phyloP scores from a whole-genome alignment of 2,888 invertebrate genomes.

The Zaprionus lineosus region DNA sequence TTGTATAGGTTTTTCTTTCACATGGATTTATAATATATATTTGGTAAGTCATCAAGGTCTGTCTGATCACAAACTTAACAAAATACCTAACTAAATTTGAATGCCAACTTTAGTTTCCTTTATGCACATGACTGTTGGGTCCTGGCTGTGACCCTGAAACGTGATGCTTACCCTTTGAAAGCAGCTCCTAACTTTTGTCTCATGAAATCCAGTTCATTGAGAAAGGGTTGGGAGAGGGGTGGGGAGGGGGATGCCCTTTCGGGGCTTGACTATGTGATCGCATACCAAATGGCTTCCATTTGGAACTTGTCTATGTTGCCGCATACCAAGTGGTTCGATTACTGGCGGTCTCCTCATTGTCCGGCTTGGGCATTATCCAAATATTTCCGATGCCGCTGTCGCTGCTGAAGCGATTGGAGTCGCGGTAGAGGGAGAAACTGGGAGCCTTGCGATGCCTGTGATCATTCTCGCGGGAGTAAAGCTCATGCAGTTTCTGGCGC shows the following conservation, averaged over 20 bases:
- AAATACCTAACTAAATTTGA: background rate
- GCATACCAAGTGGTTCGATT: constrained; percentile 82
- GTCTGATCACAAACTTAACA: constrained; percentile 17
- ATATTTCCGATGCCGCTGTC: constrained; percentile 82
- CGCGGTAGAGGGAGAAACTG: constrained; percentile 79
- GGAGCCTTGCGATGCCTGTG: constrained; percentile 79
- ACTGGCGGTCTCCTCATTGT: constrained; percentile 56
- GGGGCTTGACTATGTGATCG: constrained; percentile 38
- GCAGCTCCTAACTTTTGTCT: constrained; percentile 1
- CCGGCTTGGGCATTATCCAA: constrained; percentile 78
- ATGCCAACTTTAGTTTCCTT: constrained; percentile 6
- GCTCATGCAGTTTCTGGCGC: constrained; percentile 77
- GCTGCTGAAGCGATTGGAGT: constrained; percentile 81
- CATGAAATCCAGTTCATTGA: constrained; percentile 3
- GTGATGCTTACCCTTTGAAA: constrained; percentile 1
- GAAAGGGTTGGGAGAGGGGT: no score
- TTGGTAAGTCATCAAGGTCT: no score
- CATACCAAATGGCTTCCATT: constrained; percentile 81
- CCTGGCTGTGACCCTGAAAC: background rate
- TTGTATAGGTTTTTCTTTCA: background rate
- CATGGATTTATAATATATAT: no score
- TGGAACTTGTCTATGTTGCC: constrained; percentile 24
- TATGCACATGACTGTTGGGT: constrained; percentile 18
- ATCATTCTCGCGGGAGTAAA: constrained; percentile 76
- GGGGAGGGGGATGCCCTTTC: no score